Percentiles rank a stretch among this genome's conserved stretches.
These are phyloP conservation scores for Eciton burchellii DNA, from an alignment of 1,140 invertebrate genomes.

Conservation along the genomic window DNA sequence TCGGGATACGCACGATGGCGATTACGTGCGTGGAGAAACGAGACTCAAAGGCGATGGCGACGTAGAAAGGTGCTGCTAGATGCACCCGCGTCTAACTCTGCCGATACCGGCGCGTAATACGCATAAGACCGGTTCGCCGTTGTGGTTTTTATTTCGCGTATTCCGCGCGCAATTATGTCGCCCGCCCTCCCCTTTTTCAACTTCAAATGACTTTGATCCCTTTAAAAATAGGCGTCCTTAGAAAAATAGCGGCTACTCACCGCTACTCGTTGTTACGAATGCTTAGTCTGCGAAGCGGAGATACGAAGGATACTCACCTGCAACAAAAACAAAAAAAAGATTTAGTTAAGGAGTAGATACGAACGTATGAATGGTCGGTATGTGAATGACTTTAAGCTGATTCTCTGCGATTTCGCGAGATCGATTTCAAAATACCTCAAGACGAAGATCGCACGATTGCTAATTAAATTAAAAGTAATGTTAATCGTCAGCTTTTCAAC, in stretches of 20 bases:
- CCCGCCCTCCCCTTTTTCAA: not conserved
- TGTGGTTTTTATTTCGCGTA: not conserved
- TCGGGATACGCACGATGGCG: constrained; percentile 64
- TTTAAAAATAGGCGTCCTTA: not conserved
- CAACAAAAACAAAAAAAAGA: constrained; percentile 55
- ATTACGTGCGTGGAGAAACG: constrained; percentile 63
- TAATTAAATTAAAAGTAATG: not conserved
- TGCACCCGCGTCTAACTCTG: constrained; percentile 30
- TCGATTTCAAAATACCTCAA: not conserved
- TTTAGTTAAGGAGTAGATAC: not conserved
- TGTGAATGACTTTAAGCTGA: not conserved
- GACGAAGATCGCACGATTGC: constrained; percentile 19
- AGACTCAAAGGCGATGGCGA: constrained; percentile 38
- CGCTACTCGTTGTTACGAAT: not conserved
- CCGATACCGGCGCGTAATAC: not conserved
- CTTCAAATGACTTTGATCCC: not conserved
- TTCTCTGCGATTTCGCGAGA: no score
- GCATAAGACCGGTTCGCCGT: not conserved
- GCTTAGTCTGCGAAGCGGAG: not conserved
- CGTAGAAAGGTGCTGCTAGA: constrained; percentile 23
- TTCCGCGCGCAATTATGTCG: not conserved
- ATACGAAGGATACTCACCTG: constrained; percentile 67
- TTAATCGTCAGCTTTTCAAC: not conserved
- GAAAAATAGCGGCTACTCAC: constrained; percentile 48
- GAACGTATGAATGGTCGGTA: not conserved